A percentile compares a stretch with the other conserved stretches of the same genome.
Conservation (phyloP, 1,140 invertebrate genomes). For the Formica selysi region DNA sequence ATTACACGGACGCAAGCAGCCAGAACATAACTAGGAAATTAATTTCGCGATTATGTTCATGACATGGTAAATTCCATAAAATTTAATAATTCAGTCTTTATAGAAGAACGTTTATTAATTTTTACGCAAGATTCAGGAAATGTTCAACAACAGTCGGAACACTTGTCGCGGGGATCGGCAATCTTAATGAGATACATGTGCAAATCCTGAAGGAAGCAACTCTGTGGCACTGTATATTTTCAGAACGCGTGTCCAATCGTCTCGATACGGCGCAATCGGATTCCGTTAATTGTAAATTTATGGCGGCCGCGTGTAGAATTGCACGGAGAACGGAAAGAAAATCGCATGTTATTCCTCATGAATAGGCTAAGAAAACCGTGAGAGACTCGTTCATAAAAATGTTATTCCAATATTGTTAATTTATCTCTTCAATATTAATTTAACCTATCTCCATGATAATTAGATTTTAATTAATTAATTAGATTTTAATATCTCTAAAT, state of each 20-base stretch:
- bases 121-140: not conserved
- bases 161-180: constrained; percentile 71
- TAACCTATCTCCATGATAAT: not conserved
- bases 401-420: constrained; percentile 16
- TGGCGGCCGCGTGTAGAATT: constrained; percentile 54
- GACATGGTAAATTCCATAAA: not conserved
- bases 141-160: constrained; percentile 27
- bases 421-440: constrained; percentile 10
- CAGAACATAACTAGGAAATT: not conserved
- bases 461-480: not conserved
- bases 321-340: not conserved
- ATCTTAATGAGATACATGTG: constrained; percentile 74
- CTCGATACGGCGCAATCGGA: constrained; percentile 63
- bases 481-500: not conserved
- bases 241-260: constrained; percentile 60
- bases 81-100: constrained; percentile 44
- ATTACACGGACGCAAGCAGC: not conserved
- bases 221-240: constrained; percentile 32
- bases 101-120: constrained; percentile 35
- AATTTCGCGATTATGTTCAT: not conserved
- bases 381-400: constrained; percentile 17
- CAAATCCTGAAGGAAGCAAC: constrained; percentile 14
- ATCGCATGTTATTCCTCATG: constrained; percentile 18
- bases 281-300: constrained; percentile 75
- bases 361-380: constrained; percentile 39